Percentiles rank a stretch among this genome's conserved stretches.
Evolutionary conservation across 2,113 vertebrate species (phyloP).

Genomic region (Chamaea fasciata): DNA sequence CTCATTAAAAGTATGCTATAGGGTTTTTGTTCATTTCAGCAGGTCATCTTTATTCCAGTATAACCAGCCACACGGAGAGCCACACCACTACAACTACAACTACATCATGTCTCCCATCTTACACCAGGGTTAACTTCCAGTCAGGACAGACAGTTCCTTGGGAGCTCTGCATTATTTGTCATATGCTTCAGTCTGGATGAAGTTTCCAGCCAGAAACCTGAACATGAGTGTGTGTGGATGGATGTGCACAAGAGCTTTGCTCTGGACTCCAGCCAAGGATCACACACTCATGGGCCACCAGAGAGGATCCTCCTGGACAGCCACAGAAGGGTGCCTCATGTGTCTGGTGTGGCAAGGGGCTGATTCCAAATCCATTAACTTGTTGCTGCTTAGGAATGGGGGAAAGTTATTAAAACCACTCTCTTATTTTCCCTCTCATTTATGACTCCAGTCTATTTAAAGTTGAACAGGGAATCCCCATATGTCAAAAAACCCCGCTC

Average conservation of each 20-base stretch:
- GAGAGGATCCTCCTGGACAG: neutral
- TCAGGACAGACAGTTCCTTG: neutral
- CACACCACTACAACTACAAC: neutral
- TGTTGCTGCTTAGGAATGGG: neutral
- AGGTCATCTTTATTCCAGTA: neutral
- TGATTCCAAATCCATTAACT: neutral
- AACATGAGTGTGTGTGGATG: neutral
- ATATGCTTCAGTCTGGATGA: neutral
- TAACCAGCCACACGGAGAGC: neutral
- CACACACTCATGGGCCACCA: neutral
- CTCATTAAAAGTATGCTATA: neutral
- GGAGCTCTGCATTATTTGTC: neutral
- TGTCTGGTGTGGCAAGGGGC: accelerated
- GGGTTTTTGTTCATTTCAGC: neutral
- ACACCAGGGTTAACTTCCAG: neutral
- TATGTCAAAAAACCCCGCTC: neutral
- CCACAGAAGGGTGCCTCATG: accelerated
- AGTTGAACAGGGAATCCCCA: neutral
- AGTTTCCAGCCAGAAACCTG: neutral
- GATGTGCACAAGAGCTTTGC: neutral
- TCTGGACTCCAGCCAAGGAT: neutral
- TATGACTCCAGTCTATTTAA: neutral
- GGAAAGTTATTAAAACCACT: neutral
- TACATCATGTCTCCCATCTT: neutral
- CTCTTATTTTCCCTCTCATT: neutral